Conservation (phyloP, 2,113 vertebrate species). For the Lota lota region DNA sequence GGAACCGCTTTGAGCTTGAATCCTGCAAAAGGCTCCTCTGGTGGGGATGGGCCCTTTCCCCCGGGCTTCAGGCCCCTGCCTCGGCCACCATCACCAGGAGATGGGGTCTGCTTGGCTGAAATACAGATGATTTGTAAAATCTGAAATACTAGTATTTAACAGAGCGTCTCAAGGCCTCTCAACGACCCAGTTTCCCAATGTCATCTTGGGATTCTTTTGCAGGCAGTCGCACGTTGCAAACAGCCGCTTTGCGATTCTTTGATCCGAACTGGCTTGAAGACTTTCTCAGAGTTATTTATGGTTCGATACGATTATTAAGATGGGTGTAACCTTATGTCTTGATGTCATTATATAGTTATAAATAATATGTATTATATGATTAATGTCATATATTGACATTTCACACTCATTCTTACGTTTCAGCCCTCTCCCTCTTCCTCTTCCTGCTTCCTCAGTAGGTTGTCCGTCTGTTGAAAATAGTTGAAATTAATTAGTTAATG, state of each 20-base stretch:
- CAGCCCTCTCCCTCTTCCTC: conserved; percentile 81
- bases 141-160: background rate
- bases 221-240: too few relatives aligned
- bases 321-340: too few relatives aligned
- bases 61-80: conserved; percentile 85
- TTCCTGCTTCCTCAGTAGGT: conserved; percentile 83
- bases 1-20: conserved; percentile 96
- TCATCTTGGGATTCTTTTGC: too few relatives aligned
- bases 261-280: too few relatives aligned
- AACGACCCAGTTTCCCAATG: too few relatives aligned
- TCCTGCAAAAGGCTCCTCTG: conserved; percentile 89
- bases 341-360: too few relatives aligned
- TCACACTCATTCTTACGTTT: conserved; percentile 77
- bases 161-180: background rate
- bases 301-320: too few relatives aligned
- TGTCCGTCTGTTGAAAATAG: conserved; percentile 81
- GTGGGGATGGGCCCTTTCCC: conserved; percentile 84
- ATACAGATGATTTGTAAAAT: conserved; percentile 44
- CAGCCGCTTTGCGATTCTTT: too few relatives aligned
- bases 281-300: too few relatives aligned
- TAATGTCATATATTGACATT: background rate
- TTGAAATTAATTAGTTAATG: conserved; percentile 6
- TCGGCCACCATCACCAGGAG: conserved; percentile 88
- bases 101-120: conserved; percentile 90
- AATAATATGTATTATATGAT: background rate